Percentiles rank a stretch among this genome's conserved stretches.
Evolutionary conservation across 2,113 vertebrate species (phyloP).

Genomic region (Ascaphus truei): DNA sequence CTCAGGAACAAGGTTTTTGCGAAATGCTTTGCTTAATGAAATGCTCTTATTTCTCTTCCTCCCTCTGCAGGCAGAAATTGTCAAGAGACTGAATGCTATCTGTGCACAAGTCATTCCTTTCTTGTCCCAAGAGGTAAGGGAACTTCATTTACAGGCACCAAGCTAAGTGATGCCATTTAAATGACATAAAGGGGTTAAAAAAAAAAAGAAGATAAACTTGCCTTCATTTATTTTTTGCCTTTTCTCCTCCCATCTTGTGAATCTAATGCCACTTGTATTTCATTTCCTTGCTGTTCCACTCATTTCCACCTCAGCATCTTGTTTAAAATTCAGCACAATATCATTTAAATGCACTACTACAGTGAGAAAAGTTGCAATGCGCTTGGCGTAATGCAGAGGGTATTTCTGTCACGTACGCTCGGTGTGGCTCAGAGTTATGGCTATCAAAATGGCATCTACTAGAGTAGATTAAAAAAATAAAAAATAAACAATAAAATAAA

Average conservation of each 20-base stretch:
- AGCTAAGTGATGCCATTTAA: constrained; percentile 23
- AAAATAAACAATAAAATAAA: no score
- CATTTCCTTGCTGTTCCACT: constrained; percentile 32
- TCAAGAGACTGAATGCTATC: constrained; percentile 95
- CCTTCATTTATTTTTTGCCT: no score
- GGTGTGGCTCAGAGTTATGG: constrained; percentile 39
- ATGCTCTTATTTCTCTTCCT: constrained; percentile 45
- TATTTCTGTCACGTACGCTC: constrained; percentile 38
- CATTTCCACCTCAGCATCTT: constrained; percentile 39
- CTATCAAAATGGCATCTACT: constrained; percentile 42
- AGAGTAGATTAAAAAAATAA: constrained; percentile 44
- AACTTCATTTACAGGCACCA: constrained; percentile 38
- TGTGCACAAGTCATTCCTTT: constrained; percentile 97
- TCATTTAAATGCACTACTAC: constrained; percentile 42
- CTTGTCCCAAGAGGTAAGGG: constrained; percentile 92
- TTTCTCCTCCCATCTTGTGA: constrained; percentile 25
- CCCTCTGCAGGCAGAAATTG: constrained; percentile 88
- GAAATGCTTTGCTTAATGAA: constrained; percentile 44
- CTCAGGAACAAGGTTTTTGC: constrained; percentile 36
- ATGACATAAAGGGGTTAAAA: constrained; percentile 34
- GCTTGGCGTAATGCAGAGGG: constrained; percentile 41
- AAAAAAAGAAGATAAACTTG: not conserved
- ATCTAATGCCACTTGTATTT: constrained; percentile 40
- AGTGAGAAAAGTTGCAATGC: constrained; percentile 38
- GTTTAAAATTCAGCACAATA: constrained; percentile 30